Evolutionary conservation across 2,888 invertebrate genomes (phyloP).

Genomic region (Rhingia campestris): DNA sequence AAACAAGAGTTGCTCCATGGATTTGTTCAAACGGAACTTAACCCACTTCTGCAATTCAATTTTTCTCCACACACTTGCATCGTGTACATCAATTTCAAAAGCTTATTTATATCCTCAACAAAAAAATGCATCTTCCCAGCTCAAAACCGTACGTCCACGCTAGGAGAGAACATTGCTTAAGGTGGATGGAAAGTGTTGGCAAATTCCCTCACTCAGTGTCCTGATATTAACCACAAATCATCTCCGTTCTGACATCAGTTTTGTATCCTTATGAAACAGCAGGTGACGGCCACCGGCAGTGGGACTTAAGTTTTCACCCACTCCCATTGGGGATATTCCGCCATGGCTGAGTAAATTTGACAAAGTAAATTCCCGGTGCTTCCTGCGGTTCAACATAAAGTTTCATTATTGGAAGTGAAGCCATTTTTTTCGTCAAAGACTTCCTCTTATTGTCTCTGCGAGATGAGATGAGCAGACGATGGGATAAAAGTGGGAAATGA

Average conservation of each 20-base stretch:
- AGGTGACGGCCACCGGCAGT: slow-evolving; percentile 40
- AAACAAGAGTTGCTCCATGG: too few relatives aligned
- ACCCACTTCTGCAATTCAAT: too few relatives aligned
- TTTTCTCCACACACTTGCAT: too few relatives aligned
- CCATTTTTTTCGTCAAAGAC: slow-evolving; percentile 16
- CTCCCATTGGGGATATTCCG: slow-evolving; percentile 6
- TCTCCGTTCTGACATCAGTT: slow-evolving; percentile 9
- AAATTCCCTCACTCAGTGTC: background rate
- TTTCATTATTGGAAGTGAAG: slow-evolving; percentile 59
- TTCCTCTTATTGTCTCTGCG: slow-evolving; percentile 27
- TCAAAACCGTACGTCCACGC: too few relatives aligned
- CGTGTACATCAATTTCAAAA: too few relatives aligned
- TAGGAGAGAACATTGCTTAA: background rate
- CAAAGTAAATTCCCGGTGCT: slow-evolving; percentile 51
- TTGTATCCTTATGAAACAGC: slow-evolving; percentile 31
- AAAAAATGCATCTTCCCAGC: too few relatives aligned
- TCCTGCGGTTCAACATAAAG: slow-evolving; percentile 57
- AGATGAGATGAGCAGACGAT: slow-evolving; percentile 27
- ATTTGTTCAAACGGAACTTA: too few relatives aligned
- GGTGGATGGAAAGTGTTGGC: background rate
- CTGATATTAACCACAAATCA: slow-evolving; percentile 11
- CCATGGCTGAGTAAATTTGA: slow-evolving; percentile 52
- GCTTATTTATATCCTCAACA: too few relatives aligned
- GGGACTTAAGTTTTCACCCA: slow-evolving; percentile 16
- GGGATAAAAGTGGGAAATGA: slow-evolving; percentile 2